Conservation (phyloP, 2,888 invertebrate genomes). For the Eilema griseolum region DNA sequence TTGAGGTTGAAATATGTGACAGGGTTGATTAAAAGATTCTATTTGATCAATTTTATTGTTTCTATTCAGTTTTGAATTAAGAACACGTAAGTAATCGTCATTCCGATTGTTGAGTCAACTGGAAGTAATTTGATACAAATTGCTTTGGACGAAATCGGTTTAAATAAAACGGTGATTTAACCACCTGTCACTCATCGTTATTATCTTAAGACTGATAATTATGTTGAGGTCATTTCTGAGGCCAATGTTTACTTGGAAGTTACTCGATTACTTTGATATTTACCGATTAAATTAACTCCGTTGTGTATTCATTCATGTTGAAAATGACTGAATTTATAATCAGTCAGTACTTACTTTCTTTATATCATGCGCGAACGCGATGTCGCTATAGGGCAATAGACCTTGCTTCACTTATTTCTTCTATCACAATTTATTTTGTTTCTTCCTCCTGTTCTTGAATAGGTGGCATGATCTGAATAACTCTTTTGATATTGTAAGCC, state of each 20-base stretch:
- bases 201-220: slow-evolving; percentile 11
- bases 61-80: slow-evolving; percentile 13
- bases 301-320: background rate
- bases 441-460: background rate
- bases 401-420: background rate
- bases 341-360: too few species aligned
- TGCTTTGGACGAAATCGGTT: slow-evolving; percentile 12
- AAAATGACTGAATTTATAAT: too few species aligned
- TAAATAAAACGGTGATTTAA: slow-evolving; percentile 11
- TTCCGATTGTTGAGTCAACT: slow-evolving; percentile 2
- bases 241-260: background rate
- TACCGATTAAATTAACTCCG: background rate
- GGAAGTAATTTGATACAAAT: slow-evolving; percentile 19
- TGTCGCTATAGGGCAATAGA: too few species aligned
- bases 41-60: slow-evolving; percentile 25
- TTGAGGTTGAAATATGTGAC: slow-evolving; percentile 52
- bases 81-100: background rate
- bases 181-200: slow-evolving; percentile 17
- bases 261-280: background rate
- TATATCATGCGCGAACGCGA: too few species aligned
- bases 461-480: too few species aligned
- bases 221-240: slow-evolving; percentile 16
- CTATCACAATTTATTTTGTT: background rate
- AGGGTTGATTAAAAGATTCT: slow-evolving; percentile 28
- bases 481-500: too few species aligned